Conservation (phyloP, 2,113 vertebrate species). For the Litocranius walleri region DNA sequence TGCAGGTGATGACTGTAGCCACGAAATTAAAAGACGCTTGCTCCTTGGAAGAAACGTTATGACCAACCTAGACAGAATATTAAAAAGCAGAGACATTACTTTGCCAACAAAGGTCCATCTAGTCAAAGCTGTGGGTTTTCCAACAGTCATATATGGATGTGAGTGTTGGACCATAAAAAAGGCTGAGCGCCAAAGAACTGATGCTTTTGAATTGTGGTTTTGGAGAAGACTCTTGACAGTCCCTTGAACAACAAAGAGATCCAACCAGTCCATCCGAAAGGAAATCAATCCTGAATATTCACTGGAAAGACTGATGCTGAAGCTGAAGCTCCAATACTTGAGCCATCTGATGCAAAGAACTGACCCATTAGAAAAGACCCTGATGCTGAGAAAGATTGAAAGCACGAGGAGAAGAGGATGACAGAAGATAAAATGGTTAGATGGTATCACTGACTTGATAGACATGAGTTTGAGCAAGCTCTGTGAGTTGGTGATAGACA, state of each 20-base stretch:
- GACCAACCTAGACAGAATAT: background rate
- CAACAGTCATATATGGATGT: background rate
- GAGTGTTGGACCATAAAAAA: background rate
- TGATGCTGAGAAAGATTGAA: background rate
- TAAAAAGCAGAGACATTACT: background rate
- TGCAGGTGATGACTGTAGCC: background rate
- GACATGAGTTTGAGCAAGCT: background rate
- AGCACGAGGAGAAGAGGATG: background rate
- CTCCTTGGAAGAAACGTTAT: background rate
- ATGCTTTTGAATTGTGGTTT: background rate
- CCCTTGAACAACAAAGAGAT: background rate
- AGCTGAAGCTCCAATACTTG: background rate
- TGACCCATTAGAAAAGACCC: background rate
- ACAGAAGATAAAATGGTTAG: background rate
- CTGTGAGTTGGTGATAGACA: background rate
- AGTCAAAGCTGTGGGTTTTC: background rate
- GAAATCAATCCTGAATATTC: background rate
- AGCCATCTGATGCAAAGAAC: background rate
- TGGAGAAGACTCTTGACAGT: background rate
- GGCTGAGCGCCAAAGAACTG: fast-evolving
- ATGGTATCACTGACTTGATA: background rate
- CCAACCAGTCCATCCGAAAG: background rate
- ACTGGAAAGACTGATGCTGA: background rate
- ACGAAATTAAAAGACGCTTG: background rate
- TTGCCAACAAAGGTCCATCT: background rate